phyloP scores from a whole-genome alignment of 2,797 vertebrate genomes.

The Ptychobarbus kaznakovi region DNA sequence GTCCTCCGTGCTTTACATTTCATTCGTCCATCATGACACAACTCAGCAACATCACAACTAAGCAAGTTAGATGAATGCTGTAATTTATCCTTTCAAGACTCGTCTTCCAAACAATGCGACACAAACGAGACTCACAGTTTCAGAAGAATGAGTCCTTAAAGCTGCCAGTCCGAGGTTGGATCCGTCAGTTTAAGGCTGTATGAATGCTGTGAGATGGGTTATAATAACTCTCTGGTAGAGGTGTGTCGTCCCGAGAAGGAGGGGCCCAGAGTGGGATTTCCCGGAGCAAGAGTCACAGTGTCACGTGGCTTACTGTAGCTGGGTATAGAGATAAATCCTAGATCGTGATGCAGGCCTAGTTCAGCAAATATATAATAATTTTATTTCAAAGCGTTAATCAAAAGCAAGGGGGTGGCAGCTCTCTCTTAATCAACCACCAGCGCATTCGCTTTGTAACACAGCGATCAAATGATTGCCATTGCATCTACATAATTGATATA shows the following conservation, averaged over 20 bases:
- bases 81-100: neutral
- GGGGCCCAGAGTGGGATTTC: neutral
- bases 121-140: constrained; percentile 31
- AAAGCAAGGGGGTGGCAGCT: too few species aligned
- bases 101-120: neutral
- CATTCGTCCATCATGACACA: neutral
- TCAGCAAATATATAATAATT: neutral
- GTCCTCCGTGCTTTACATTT: neutral
- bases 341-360: neutral
- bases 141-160: neutral
- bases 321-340: neutral
- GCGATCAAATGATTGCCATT: neutral
- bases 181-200: neutral
- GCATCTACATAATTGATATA: neutral
- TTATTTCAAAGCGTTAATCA: neutral
- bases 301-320: constrained; percentile 16
- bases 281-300: neutral
- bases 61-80: neutral
- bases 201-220: neutral
- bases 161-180: neutral
- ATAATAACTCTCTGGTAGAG: neutral
- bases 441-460: neutral
- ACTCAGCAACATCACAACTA: neutral
- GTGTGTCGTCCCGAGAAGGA: neutral
- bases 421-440: too few species aligned